These are phyloP conservation scores for Strigamia transsilvanica DNA, from an alignment of 2,888 invertebrate genomes.

Conservation along the genomic window DNA sequence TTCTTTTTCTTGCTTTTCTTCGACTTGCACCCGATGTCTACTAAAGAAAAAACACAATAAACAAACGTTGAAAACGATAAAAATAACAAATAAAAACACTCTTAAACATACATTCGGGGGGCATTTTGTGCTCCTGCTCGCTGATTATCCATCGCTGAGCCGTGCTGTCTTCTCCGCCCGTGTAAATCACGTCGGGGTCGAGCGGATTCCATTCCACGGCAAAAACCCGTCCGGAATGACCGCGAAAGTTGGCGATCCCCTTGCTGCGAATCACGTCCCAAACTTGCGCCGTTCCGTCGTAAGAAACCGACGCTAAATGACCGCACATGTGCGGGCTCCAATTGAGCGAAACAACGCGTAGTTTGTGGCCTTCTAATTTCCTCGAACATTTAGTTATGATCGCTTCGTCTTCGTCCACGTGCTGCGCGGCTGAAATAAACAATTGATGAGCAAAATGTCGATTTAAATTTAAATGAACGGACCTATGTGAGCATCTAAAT, in stretches of 20 bases:
- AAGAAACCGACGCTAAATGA: constrained; percentile 74
- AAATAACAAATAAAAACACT: not conserved
- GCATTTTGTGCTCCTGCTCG: constrained; percentile 61
- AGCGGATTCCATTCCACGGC: constrained; percentile 74
- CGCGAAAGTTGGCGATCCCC: constrained; percentile 71
- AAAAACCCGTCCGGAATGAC: constrained; percentile 69
- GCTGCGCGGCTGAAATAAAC: not conserved
- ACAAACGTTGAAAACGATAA: not conserved
- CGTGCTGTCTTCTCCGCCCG: constrained; percentile 74
- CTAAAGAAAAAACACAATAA: constrained; percentile 6
- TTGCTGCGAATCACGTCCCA: constrained; percentile 71
- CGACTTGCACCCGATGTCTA: not conserved
- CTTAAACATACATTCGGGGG: constrained; percentile 4
- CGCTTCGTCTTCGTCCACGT: not conserved
- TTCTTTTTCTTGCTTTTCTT: constrained; percentile 52
- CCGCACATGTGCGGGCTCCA: constrained; percentile 78
- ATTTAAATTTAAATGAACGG: not conserved
- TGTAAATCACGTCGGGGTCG: constrained; percentile 71
- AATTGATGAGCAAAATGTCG: no score
- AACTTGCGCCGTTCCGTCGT: constrained; percentile 76
- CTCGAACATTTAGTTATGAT: not conserved
- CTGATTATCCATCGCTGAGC: constrained; percentile 73
- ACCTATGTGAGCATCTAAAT: constrained; percentile 57
- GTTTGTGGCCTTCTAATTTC: constrained; percentile 66
- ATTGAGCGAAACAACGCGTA: constrained; percentile 69